Evolutionary conservation across 2,888 invertebrate species (phyloP), one percentile per base, ranked within the genome.

Genomic region (Troilus luridus): DNA sequence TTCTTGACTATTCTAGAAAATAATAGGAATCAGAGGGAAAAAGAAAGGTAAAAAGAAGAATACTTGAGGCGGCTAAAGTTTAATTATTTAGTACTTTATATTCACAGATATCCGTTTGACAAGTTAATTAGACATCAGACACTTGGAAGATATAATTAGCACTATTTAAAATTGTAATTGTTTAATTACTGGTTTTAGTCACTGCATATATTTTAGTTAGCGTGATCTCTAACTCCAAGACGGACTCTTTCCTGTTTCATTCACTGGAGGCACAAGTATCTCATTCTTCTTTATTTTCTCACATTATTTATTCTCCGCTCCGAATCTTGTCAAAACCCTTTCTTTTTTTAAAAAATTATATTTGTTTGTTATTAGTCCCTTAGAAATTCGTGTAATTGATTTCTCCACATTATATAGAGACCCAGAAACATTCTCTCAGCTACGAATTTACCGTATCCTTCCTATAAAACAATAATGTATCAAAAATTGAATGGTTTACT

Each of bases 151-250:
- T 64, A 64, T 89, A 89, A 89, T 89, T 89, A 89, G 64, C 27
- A 41, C 41, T 54, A 64, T 89, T 89, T 64, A 60, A 64, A 60
- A 54, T 64, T 64, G 59, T 89, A 89, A 89, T 89, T 89, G 89
- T 60, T 64, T 89, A 89, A 89, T 89, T 62, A 64, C 64, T 60
- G 89, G 89, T 89, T 89, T 89, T 89, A 64, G 60, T 89, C 56
- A 54, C 54, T 64, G 89, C 89, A 64, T 89, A 89, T 58, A 59
- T 62, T 88, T 62, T 11, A 17, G 62, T 27, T 88, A 59, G 59
- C 88, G 88, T 88, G 88, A 58, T n/a, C 60, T 62, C 59, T 41
- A 60, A 14, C 17, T 60, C 59, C 17, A 9, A 88, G 17, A 14
- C 17, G 8, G n/a, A 88, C 27, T 17, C 19, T 59, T 41, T 88